Percentiles rank a stretch among this genome's conserved stretches.
phyloP scores from a whole-genome alignment of 2,797 vertebrate species.

The Pteronotus mesoamericanus region DNA sequence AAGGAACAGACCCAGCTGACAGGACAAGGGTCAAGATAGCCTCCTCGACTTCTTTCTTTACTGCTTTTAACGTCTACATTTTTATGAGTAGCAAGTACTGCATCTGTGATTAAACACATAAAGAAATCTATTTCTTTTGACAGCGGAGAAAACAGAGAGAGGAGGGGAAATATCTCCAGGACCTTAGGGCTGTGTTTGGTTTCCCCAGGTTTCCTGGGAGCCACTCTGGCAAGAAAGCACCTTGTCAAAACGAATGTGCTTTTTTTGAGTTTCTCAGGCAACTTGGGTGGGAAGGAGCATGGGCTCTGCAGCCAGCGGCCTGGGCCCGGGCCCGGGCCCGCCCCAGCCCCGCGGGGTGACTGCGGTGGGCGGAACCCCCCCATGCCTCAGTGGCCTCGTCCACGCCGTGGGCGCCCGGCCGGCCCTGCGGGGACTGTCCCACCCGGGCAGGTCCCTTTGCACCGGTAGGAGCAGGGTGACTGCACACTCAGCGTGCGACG shows the following conservation, averaged over 20 bases:
- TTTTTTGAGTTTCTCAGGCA: neutral
- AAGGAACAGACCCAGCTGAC: neutral
- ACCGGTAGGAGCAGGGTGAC: neutral
- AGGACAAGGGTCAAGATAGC: neutral
- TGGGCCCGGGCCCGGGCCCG: neutral
- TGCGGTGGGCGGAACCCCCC: neutral
- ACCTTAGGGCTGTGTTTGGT: too few relatives aligned
- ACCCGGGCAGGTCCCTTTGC: neutral
- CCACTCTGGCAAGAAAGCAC: rapidly evolving
- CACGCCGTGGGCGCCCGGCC: neutral
- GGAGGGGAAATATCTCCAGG: neutral
- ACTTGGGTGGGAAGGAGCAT: rapidly evolving
- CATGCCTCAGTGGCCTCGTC: neutral
- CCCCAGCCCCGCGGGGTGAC: rapidly evolving
- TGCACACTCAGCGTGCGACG: rapidly evolving
- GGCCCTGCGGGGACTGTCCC: neutral
- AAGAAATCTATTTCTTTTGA: neutral
- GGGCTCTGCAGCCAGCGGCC: too few relatives aligned
- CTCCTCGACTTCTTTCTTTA: neutral
- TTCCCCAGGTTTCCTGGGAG: neutral
- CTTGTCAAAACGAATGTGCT: too few relatives aligned
- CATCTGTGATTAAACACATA: neutral
- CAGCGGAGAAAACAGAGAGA: neutral
- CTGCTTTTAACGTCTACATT: neutral
- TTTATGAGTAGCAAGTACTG: neutral